phyloP scores from a whole-genome alignment of 2,888 invertebrate species.

The Mellilla xanthometata region DNA sequence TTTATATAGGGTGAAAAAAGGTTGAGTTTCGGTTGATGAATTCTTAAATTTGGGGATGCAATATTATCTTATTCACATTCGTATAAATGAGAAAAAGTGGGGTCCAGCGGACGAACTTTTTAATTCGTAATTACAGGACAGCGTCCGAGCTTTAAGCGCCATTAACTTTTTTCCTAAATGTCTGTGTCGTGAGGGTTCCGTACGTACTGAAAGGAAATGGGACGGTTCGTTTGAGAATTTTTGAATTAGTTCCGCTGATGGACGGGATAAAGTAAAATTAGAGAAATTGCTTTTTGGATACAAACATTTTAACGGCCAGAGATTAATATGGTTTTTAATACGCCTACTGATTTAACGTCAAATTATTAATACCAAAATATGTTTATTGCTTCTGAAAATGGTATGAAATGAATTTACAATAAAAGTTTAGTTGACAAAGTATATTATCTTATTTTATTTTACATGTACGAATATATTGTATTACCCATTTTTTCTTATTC shows the following conservation, averaged over 20 bases:
- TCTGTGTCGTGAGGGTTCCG: conserved; percentile 62
- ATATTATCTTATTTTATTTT: too few relatives aligned
- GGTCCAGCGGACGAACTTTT: conserved; percentile 76
- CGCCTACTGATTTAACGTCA: too few relatives aligned
- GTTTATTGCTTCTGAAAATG: too few relatives aligned
- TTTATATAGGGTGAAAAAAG: conserved; percentile 35
- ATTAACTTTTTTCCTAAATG: conserved; percentile 79
- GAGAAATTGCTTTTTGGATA: conserved; percentile 28
- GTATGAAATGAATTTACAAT: too few relatives aligned
- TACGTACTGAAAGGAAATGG: conserved; percentile 55
- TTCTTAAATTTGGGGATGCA: conserved; percentile 59
- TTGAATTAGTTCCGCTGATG: conserved; percentile 55
- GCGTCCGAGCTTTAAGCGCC: conserved; percentile 77
- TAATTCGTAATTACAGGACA: conserved; percentile 82
- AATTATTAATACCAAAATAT: too few relatives aligned
- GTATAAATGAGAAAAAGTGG: conserved; percentile 78
- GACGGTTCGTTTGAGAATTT: conserved; percentile 63
- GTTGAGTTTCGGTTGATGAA: conserved; percentile 28
- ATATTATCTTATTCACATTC: conserved; percentile 75
- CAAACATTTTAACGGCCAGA: too few relatives aligned
- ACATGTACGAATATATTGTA: too few relatives aligned
- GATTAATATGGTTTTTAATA: too few relatives aligned
- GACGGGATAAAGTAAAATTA: conserved; percentile 32
- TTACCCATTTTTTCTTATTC: too few relatives aligned
- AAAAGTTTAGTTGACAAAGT: too few relatives aligned